Conservation (phyloP, 2,797 vertebrate species). For the Amphiprion clarkii region DNA sequence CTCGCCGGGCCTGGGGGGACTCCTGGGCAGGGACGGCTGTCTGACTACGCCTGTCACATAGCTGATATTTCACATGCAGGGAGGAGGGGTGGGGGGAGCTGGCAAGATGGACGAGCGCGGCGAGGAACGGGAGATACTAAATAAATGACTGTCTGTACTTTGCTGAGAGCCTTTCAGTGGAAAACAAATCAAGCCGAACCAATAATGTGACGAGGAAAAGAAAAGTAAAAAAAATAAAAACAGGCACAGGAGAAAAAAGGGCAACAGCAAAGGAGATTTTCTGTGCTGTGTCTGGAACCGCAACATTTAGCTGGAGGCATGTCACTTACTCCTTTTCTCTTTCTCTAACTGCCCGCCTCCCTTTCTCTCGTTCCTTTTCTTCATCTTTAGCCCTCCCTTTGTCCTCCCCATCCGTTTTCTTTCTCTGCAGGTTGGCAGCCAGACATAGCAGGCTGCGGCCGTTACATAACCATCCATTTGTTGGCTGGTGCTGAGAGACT, state of each 20-base stretch:
- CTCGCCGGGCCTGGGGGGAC: constrained; percentile 13
- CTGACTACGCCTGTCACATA: constrained; percentile 55
- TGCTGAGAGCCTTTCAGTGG: constrained; percentile 60
- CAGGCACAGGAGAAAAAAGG: constrained; percentile 50
- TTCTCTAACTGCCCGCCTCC: constrained; percentile 41
- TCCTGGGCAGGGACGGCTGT: constrained; percentile 43
- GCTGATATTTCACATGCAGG: constrained; percentile 57
- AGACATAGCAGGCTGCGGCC: constrained; percentile 57
- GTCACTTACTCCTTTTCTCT: constrained; percentile 50
- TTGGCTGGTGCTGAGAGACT: constrained; percentile 47
- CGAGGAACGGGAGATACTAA: constrained; percentile 42
- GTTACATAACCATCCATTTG: constrained; percentile 73
- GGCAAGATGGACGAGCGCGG: constrained; percentile 24
- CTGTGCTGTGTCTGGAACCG: constrained; percentile 67
- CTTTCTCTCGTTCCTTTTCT: constrained; percentile 40
- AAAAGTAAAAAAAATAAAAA: constrained; percentile 48
- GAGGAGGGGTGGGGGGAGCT: background rate
- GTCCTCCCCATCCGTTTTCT: constrained; percentile 28
- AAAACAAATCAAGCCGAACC: constrained; percentile 69
- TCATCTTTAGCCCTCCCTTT: constrained; percentile 59
- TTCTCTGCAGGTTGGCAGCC: constrained; percentile 68
- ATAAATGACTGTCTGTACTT: constrained; percentile 66
- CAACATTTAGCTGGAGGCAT: constrained; percentile 70
- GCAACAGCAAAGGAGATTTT: constrained; percentile 68
- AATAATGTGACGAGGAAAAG: constrained; percentile 63